Conservation (phyloP, 1,140 invertebrate species). For the Zaprionus ornatus region DNA sequence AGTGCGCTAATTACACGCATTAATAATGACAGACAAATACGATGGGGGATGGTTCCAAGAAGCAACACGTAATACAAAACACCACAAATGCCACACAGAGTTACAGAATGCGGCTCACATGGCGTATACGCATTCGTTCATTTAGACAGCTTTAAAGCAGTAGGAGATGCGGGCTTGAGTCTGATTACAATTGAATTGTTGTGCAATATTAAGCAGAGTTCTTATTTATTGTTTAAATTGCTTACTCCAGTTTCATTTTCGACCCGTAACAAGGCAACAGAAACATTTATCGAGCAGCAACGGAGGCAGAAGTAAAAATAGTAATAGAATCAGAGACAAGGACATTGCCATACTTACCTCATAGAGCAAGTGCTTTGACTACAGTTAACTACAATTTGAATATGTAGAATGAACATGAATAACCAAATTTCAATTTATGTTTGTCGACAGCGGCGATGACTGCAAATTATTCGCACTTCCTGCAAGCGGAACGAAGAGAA, state of each 20-base stretch:
- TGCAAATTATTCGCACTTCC: constrained; percentile 58
- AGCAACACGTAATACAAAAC: constrained; percentile 49
- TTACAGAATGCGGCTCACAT: background rate
- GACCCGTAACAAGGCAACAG: constrained; percentile 3
- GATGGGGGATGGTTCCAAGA: background rate
- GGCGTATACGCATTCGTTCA: constrained; percentile 49
- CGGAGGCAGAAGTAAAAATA: background rate
- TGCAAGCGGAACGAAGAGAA: background rate
- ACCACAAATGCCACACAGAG: background rate
- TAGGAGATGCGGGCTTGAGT: background rate
- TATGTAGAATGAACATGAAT: too few species aligned
- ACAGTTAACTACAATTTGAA: constrained; percentile 17
- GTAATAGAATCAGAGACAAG: constrained; percentile 5
- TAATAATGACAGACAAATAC: constrained; percentile 65
- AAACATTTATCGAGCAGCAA: constrained; percentile 20
- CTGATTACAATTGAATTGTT: constrained; percentile 7
- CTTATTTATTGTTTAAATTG: constrained; percentile 45
- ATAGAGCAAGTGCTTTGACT: constrained; percentile 14
- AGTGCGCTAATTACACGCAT: constrained; percentile 76
- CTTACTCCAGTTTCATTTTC: constrained; percentile 20
- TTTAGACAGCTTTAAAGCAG: constrained; percentile 5
- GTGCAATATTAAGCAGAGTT: background rate
- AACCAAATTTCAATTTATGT: constrained; percentile 54
- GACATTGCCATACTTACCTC: background rate
- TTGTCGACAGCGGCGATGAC: constrained; percentile 48